Conservation (phyloP, 2,113 vertebrate species). For the Thunnus maccoyii region DNA sequence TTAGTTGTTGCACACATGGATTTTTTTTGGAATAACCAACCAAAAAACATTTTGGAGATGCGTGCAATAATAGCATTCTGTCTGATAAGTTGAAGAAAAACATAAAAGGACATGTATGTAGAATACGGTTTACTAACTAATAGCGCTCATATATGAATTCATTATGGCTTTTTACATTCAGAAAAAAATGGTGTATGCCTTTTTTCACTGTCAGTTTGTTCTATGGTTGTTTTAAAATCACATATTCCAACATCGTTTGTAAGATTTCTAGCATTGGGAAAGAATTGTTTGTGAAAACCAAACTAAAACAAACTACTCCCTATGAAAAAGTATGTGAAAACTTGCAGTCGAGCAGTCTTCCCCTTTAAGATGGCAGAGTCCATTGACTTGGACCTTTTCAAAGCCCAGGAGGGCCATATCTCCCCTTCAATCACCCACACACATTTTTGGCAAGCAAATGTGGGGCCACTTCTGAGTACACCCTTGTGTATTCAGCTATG, state of each 20-base stretch:
- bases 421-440: constrained; percentile 78
- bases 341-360: constrained; percentile 53
- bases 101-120: not conserved
- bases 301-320: constrained; percentile 45
- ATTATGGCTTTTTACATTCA: not conserved
- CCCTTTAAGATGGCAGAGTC: constrained; percentile 73
- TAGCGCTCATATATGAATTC: not conserved
- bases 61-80: not conserved
- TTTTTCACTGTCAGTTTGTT: not conserved
- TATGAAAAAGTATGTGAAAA: constrained; percentile 68
- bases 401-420: constrained; percentile 77
- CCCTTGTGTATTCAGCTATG: constrained; percentile 82
- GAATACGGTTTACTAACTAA: not conserved
- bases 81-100: not conserved
- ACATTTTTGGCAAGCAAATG: constrained; percentile 78
- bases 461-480: constrained; percentile 77
- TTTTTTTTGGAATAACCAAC: not conserved
- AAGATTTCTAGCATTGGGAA: constrained; percentile 19
- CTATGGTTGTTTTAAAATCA: not conserved
- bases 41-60: not conserved
- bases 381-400: constrained; percentile 76
- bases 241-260: constrained; percentile 5
- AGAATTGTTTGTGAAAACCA: constrained; percentile 34
- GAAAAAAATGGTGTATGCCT: not conserved
- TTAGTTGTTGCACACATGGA: not conserved